These are phyloP conservation scores for Lordiphosa stackelbergi DNA, from an alignment of 1,140 invertebrate species.

Conservation along the genomic window DNA sequence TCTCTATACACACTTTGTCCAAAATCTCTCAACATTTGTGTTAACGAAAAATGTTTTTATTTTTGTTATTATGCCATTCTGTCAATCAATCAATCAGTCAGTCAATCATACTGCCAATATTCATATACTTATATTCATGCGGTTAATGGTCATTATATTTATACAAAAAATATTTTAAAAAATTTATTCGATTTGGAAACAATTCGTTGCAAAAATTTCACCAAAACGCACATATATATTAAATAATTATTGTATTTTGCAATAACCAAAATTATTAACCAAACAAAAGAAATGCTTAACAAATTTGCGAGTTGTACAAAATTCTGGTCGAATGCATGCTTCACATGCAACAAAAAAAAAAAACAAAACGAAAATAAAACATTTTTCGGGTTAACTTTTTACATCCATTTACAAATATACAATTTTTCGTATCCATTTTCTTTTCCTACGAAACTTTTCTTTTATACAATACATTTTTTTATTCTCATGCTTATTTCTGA, in stretches of 20 bases:
- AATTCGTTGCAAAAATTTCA: slow-evolving; percentile 53
- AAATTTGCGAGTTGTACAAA: slow-evolving; percentile 26
- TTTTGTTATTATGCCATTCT: slow-evolving; percentile 46
- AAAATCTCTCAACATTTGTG: slow-evolving; percentile 50
- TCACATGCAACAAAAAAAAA: slow-evolving; percentile 9
- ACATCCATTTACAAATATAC: slow-evolving; percentile 25
- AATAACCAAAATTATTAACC: slow-evolving; percentile 76
- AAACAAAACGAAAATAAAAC: slow-evolving; percentile 75
- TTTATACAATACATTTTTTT: slow-evolving; percentile 31
- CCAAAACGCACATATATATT: slow-evolving; percentile 61
- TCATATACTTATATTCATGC: slow-evolving; percentile 54
- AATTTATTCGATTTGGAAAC: slow-evolving; percentile 4
- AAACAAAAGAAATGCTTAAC: slow-evolving; percentile 54
- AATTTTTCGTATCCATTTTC: slow-evolving; percentile 29
- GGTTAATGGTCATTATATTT: slow-evolving; percentile 67
- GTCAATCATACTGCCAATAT: slow-evolving; percentile 59
- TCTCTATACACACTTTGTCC: background rate
- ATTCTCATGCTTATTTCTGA: slow-evolving; percentile 38
- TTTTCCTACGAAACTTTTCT: slow-evolving; percentile 26
- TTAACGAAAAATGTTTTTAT: slow-evolving; percentile 77
- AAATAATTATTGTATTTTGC: slow-evolving; percentile 70
- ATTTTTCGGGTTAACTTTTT: slow-evolving; percentile 76
- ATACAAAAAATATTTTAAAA: slow-evolving; percentile 17
- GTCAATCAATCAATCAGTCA: slow-evolving; percentile 46
- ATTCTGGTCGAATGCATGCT: slow-evolving; percentile 26